Evolutionary conservation across 2,113 vertebrate genomes (phyloP).

Genomic region (Glareola pratincola): DNA sequence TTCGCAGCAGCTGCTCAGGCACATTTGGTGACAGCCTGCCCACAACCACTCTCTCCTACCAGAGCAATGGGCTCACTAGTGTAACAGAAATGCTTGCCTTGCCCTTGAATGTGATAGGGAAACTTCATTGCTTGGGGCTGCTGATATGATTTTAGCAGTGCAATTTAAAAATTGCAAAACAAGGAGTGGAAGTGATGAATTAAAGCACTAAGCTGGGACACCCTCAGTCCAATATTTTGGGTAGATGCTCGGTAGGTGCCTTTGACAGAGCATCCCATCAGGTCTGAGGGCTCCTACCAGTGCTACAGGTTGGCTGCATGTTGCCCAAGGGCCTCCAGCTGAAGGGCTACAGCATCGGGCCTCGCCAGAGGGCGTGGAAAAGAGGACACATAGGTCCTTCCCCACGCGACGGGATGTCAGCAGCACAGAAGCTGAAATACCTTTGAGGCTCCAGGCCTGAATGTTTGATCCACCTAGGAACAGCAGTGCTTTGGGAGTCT

Average conservation of each 20-base stretch:
- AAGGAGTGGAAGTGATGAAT: background rate
- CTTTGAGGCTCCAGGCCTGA: background rate
- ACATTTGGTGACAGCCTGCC: background rate
- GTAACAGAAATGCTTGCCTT: background rate
- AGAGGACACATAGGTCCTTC: background rate
- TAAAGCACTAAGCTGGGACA: background rate
- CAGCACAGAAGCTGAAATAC: background rate
- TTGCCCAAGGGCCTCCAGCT: background rate
- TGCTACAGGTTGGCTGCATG: background rate
- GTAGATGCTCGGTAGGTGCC: background rate
- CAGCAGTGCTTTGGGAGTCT: background rate
- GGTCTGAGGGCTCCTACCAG: background rate
- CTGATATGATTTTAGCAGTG: background rate
- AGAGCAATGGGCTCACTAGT: background rate
- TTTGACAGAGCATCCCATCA: background rate
- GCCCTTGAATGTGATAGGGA: background rate
- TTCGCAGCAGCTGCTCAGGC: background rate
- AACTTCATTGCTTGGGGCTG: background rate
- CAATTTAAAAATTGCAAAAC: background rate
- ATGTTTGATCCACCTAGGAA: background rate
- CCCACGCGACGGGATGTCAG: fast-evolving
- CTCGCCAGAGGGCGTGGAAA: background rate
- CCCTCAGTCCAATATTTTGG: background rate
- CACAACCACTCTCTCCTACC: background rate
- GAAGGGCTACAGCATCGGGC: background rate